Conservation (phyloP, 2,797 vertebrate species). For the Hippoglossus hippoglossus region DNA sequence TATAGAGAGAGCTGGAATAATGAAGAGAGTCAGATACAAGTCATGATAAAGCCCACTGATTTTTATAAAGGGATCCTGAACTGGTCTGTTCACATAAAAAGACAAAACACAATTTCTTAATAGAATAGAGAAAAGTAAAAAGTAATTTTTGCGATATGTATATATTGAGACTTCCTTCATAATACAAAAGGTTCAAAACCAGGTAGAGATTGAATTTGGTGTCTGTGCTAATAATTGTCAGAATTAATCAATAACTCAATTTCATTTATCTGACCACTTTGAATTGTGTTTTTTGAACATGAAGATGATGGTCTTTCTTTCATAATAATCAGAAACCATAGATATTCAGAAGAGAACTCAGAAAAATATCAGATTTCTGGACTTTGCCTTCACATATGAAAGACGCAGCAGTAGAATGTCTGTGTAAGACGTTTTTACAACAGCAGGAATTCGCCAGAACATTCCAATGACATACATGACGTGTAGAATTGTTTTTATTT, state of each 20-base stretch:
- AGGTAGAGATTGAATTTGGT: constrained; percentile 38
- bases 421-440: too few relatives aligned
- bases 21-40: not conserved
- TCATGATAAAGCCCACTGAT: not conserved
- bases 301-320: not conserved
- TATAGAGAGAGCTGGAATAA: not conserved
- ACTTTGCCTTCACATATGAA: too few relatives aligned
- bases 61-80: not conserved
- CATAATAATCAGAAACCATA: too few relatives aligned
- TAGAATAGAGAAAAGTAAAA: too few relatives aligned
- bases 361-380: too few relatives aligned
- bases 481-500: too few relatives aligned
- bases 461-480: too few relatives aligned
- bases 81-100: not conserved
- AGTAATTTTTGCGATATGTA: not conserved
- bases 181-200: constrained; percentile 31
- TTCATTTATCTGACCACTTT: constrained; percentile 26
- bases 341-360: too few relatives aligned
- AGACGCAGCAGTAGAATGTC: too few relatives aligned
- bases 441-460: too few relatives aligned
- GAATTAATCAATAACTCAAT: constrained; percentile 62
- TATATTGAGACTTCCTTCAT: too few relatives aligned
- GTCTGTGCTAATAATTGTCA: constrained; percentile 43
- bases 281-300: too few relatives aligned
- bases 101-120: not conserved